Evolutionary conservation across 2,888 invertebrate genomes (phyloP), one percentile per base, ranked within the genome.

Genomic region (Tribolium freemani): DNA sequence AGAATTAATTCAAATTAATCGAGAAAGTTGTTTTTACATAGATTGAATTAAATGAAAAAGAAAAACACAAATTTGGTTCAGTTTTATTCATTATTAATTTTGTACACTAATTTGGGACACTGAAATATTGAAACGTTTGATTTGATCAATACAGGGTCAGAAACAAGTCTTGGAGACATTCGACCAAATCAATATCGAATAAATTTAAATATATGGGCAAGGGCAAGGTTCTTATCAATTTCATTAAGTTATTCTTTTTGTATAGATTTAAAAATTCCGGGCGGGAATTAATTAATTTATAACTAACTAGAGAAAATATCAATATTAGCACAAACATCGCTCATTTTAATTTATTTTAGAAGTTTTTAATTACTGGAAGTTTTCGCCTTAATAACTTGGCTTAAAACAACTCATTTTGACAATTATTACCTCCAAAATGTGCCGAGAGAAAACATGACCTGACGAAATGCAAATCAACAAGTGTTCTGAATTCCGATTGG

Each of bases 381-480:
- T 26, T 26, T 3, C 26, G 5, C 26, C 5, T 26, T 26, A 26
- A 26, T 26, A 26, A 26, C 5, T 26, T 26, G 3, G 5, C 8
- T 3, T 38, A 38, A 38, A 38, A 38, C n/a, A 5, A 3, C 8
- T 20, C 16, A 63, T 53, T 54, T 21, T 26, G 53, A 53, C 66
- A 54, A 66, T 66, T 54, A 66, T 53, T 53, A 45, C 45, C 66
- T 54, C 54, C 44, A 54, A 67, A 67, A 57, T 46, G 48, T 48
- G 50, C 56, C 10, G 38, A 38, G 48, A 60, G 58, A 60, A 48
- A 60, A 60, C 60, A 60, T 26, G 46, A 30, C 8, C 30, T 20
- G 50, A 46, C 56, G 45, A 66, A 66, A 67, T 57, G 51, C 60
- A 51, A 69, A 60, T 69, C 60, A 69, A 69, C 69, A 69, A 60